Conservation (phyloP, 2,797 vertebrate genomes). For the Notolabrus celidotus region DNA sequence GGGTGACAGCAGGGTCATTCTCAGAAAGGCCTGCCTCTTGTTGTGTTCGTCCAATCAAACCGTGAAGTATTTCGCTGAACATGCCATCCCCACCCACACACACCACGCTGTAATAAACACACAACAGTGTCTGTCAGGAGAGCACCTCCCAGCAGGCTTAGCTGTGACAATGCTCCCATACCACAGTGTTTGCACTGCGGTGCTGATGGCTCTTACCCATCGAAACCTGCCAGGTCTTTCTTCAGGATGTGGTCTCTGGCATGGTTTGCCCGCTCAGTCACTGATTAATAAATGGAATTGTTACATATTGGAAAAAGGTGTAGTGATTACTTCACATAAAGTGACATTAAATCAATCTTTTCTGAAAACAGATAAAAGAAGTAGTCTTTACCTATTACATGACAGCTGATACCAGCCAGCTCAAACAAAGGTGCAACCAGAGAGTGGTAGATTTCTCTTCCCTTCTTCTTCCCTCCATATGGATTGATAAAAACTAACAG, state of each 20-base stretch:
- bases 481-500: constrained; percentile 91
- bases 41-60: constrained; percentile 88
- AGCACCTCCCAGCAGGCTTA: constrained; percentile 25
- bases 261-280: constrained; percentile 87
- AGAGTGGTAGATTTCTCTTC: constrained; percentile 83
- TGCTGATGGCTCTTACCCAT: constrained; percentile 81
- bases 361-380: background rate
- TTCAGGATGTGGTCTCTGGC: constrained; percentile 88
- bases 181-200: constrained; percentile 26
- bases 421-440: constrained; percentile 88
- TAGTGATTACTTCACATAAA: no score
- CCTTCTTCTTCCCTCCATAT: constrained; percentile 86
- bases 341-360: background rate
- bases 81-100: constrained; percentile 91
- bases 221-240: constrained; percentile 86
- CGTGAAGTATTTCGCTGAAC: constrained; percentile 90
- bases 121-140: constrained; percentile 54
- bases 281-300: constrained; percentile 58
- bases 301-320: no score
- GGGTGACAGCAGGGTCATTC: constrained; percentile 73
- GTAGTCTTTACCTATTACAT: constrained; percentile 85
- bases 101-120: constrained; percentile 83
- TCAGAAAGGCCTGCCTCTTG: constrained; percentile 86
- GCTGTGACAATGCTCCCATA: constrained; percentile 2
- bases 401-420: constrained; percentile 87